Conservation (phyloP, 2,888 invertebrate genomes). For the Conistra vaccinii region DNA sequence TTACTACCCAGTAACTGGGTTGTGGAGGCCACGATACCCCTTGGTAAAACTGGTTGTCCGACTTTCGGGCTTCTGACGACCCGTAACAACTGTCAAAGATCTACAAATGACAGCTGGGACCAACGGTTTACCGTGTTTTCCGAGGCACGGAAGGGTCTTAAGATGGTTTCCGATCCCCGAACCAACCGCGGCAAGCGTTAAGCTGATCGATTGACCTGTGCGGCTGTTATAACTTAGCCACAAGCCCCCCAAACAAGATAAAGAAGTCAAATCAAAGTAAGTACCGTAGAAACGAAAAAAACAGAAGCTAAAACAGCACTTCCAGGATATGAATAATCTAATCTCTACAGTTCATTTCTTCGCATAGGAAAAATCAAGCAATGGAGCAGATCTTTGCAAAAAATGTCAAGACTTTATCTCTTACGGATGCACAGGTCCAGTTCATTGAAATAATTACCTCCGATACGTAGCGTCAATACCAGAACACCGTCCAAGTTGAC, state of each 20-base stretch:
- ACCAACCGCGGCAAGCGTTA: too few species aligned
- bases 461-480: conserved; percentile 14
- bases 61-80: too few species aligned
- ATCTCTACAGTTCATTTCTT: background rate
- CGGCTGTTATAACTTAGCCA: too few species aligned
- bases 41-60: too few species aligned
- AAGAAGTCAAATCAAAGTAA: background rate
- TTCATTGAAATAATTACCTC: conserved; percentile 53
- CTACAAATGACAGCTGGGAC: too few species aligned
- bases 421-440: conserved; percentile 28
- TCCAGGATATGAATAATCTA: background rate
- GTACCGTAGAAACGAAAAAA: background rate
- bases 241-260: background rate
- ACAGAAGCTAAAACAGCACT: background rate
- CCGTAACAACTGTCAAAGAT: too few species aligned
- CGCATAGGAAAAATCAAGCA: background rate
- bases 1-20: too few species aligned
- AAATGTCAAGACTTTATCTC: conserved; percentile 6
- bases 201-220: too few species aligned
- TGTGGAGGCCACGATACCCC: too few species aligned
- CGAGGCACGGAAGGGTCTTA: too few species aligned
- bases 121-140: too few species aligned
- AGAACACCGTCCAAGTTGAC: conserved; percentile 16
- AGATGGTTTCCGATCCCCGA: too few species aligned
- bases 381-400: conserved; percentile 15